Percentiles rank a stretch among this genome's conserved stretches.
phyloP scores from a whole-genome alignment of 2,888 invertebrate genomes.

The Amphiduros pacificus region DNA sequence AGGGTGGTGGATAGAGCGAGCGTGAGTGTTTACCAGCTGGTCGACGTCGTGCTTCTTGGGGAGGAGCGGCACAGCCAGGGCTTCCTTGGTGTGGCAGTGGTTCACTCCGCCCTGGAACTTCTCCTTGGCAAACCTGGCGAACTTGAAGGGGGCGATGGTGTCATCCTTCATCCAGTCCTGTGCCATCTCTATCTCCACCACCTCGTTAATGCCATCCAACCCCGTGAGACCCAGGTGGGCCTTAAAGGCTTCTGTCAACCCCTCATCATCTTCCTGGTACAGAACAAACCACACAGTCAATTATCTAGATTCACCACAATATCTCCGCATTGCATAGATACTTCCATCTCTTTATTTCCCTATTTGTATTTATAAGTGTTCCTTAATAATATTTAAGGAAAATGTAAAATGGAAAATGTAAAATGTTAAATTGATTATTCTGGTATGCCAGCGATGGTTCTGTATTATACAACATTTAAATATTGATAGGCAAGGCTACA shows the following conservation, averaged over 20 bases:
- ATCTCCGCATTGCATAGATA: too few species aligned
- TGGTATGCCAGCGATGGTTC: too few species aligned
- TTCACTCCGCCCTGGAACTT: conserved; percentile 20
- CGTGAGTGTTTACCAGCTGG: conserved; percentile 22
- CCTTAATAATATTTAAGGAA: too few species aligned
- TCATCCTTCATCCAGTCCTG: conserved; percentile 23
- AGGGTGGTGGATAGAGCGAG: too few species aligned
- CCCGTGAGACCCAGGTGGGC: conserved; percentile 28
- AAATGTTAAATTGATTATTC: too few species aligned
- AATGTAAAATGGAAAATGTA: too few species aligned
- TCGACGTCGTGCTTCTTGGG: conserved; percentile 22
- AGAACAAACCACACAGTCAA: too few species aligned
- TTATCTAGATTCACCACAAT: too few species aligned
- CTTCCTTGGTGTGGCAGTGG: conserved; percentile 20
- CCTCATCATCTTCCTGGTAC: conserved; percentile 31
- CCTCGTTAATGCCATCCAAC: conserved; percentile 8
- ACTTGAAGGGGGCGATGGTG: conserved; percentile 20
- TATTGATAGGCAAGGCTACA: too few species aligned
- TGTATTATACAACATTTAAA: too few species aligned
- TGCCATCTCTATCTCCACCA: conserved; percentile 24
- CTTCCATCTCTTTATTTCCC: too few species aligned
- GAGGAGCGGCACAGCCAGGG: conserved; percentile 23
- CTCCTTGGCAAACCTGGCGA: conserved; percentile 24
- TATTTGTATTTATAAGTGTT: too few species aligned
- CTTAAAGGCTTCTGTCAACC: conserved; percentile 32